Evolutionary conservation across 2,797 vertebrate species (phyloP).

Genomic region (Betta splendens): DNA sequence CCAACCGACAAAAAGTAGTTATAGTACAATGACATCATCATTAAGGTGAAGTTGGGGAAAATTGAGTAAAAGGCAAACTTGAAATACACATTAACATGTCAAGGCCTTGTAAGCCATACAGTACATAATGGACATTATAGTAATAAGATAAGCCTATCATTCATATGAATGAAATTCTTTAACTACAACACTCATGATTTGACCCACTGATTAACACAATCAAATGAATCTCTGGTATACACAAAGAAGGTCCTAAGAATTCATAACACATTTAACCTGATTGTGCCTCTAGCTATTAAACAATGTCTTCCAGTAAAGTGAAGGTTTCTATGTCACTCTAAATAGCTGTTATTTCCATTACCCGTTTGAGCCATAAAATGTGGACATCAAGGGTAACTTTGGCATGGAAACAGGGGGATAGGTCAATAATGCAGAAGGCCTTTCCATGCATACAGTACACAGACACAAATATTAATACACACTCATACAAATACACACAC

Average conservation of each 20-base stretch:
- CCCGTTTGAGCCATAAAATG: conserved; percentile 56
- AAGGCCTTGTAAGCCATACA: conserved; percentile 73
- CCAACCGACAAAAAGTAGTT: conserved; percentile 70
- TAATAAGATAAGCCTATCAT: conserved; percentile 63
- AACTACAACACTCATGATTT: conserved; percentile 67
- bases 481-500: conserved; percentile 67
- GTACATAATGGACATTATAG: conserved; percentile 69
- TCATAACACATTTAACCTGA: conserved; percentile 65
- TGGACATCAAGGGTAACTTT: conserved; percentile 73
- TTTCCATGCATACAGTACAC: conserved; percentile 74
- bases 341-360: conserved; percentile 72
- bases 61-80: conserved; percentile 67
- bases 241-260: conserved; percentile 66
- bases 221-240: conserved; percentile 62
- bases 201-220: conserved; percentile 71
- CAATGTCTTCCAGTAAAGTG: conserved; percentile 69
- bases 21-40: conserved; percentile 68
- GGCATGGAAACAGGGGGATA: conserved; percentile 69
- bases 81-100: conserved; percentile 69
- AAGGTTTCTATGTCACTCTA: conserved; percentile 68
- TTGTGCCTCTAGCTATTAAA: conserved; percentile 70
- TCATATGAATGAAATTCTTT: conserved; percentile 64
- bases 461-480: conserved; percentile 69
- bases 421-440: conserved; percentile 64
- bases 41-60: conserved; percentile 47